A percentile compares a stretch with the other conserved stretches of the same genome.
These are phyloP conservation scores for Sparidentex hasta DNA, from an alignment of 2,797 vertebrate genomes.

Conservation along the genomic window DNA sequence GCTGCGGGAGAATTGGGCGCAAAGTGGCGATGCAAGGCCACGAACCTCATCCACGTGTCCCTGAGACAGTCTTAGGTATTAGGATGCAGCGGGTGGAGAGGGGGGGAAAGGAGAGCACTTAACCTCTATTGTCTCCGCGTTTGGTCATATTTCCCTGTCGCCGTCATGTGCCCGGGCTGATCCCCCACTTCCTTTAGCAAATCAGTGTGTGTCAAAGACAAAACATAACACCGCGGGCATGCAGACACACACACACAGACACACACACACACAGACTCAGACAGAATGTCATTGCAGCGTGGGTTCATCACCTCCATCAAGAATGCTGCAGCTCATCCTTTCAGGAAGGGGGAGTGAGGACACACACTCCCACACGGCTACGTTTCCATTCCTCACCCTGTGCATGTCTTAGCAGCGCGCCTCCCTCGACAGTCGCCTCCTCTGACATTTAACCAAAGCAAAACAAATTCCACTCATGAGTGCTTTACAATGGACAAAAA, in stretches of 20 bases:
- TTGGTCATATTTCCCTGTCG: slow-evolving; percentile 59
- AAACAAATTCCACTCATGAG: slow-evolving; percentile 75
- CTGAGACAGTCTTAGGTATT: slow-evolving; percentile 35
- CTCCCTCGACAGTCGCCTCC: slow-evolving; percentile 51
- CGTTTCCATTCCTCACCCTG: slow-evolving; percentile 42
- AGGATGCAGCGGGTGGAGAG: slow-evolving; percentile 9
- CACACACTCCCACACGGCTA: slow-evolving; percentile 43
- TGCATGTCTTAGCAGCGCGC: slow-evolving; percentile 38
- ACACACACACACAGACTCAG: slow-evolving; percentile 9
- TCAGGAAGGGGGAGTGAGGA: slow-evolving; percentile 46
- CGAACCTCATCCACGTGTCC: slow-evolving; percentile 37
- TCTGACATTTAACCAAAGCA: slow-evolving; percentile 74
- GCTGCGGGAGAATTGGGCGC: not conserved
- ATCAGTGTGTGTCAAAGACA: slow-evolving; percentile 51
- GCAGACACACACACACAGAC: slow-evolving; percentile 29
- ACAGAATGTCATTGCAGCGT: slow-evolving; percentile 53
- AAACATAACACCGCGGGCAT: slow-evolving; percentile 42
- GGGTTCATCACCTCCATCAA: slow-evolving; percentile 75
- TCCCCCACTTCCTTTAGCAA: slow-evolving; percentile 45
- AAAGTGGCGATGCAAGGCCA: slow-evolving; percentile 33
- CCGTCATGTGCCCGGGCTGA: slow-evolving; percentile 17
- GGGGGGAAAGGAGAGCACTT: slow-evolving; percentile 33
- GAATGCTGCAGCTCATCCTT: slow-evolving; percentile 55
- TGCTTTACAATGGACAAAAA: slow-evolving; percentile 43
- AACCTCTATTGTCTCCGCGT: slow-evolving; percentile 66